phyloP scores from a whole-genome alignment of 2,113 vertebrate species.

The Formicarius rufipectus region DNA sequence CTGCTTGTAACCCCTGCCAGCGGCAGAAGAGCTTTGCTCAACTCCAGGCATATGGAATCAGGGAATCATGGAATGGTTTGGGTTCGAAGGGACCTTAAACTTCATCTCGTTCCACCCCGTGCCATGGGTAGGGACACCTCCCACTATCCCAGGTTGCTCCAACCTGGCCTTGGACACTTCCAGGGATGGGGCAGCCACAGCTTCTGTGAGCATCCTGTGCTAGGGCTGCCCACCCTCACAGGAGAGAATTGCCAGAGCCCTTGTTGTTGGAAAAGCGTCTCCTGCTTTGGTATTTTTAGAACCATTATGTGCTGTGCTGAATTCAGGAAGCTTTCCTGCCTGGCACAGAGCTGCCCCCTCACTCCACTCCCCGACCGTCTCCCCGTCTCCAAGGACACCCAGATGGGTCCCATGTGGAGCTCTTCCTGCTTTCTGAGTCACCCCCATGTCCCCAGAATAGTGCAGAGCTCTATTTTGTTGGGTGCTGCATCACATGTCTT shows the following conservation, averaged over 20 bases:
- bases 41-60: not conserved
- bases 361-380: not conserved
- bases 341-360: not conserved
- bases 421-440: not conserved
- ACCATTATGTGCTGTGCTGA: not conserved
- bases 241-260: not conserved
- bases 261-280: fast-evolving
- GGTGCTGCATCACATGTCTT: not conserved
- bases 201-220: not conserved
- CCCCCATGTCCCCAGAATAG: not conserved
- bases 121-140: not conserved
- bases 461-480: not conserved
- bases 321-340: not conserved
- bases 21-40: not conserved
- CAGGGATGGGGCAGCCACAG: not conserved
- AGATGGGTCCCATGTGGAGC: not conserved
- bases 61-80: not conserved
- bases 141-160: not conserved
- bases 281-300: not conserved
- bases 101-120: not conserved
- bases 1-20: not conserved
- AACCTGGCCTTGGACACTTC: not conserved
- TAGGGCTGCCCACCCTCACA: not conserved
- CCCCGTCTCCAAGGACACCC: not conserved
- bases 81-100: not conserved